Evolutionary conservation across 2,888 invertebrate genomes (phyloP).

Genomic region (Drosophila yooni): DNA sequence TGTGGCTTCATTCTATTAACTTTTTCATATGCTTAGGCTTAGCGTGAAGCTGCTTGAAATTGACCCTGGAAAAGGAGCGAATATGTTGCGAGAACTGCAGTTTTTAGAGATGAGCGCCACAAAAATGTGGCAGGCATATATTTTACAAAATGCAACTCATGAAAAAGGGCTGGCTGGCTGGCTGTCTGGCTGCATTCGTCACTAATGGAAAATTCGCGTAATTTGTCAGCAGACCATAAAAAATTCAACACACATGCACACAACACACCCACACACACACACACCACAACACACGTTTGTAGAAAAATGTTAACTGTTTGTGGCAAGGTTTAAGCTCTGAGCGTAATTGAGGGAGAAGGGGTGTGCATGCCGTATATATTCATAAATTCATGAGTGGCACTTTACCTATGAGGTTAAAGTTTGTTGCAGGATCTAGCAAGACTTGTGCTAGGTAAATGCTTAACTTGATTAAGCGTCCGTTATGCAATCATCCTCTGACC

Average conservation of each 20-base stretch:
- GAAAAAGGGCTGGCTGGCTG: conserved; percentile 12
- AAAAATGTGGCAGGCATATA: conserved; percentile 15
- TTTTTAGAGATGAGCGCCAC: conserved; percentile 17
- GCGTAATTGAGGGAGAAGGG: background rate
- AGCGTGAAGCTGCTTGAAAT: conserved; percentile 54
- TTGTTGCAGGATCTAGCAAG: conserved; percentile 54
- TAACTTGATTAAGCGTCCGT: conserved; percentile 34
- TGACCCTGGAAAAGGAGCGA: conserved; percentile 38
- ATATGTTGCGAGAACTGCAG: background rate
- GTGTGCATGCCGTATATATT: conserved; percentile 33
- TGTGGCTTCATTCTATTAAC: conserved; percentile 49
- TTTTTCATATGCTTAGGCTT: conserved; percentile 36
- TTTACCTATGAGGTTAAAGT: conserved; percentile 65
- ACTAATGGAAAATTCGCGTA: conserved; percentile 75
- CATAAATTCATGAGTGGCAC: conserved; percentile 50
- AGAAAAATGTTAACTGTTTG: conserved; percentile 65
- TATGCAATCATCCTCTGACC: conserved; percentile 20
- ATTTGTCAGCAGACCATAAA: conserved; percentile 77
- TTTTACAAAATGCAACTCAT: conserved; percentile 41
- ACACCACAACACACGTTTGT: conserved; percentile 32
- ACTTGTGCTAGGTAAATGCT: conserved; percentile 26
- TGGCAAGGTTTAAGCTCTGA: conserved; percentile 9
- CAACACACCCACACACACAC: conserved; percentile 6
- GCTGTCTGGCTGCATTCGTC: conserved; percentile 28
- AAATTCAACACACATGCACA: conserved; percentile 46